Evolutionary conservation across 2,888 invertebrate species (phyloP).

Genomic region (Trachelus troglodyta): DNA sequence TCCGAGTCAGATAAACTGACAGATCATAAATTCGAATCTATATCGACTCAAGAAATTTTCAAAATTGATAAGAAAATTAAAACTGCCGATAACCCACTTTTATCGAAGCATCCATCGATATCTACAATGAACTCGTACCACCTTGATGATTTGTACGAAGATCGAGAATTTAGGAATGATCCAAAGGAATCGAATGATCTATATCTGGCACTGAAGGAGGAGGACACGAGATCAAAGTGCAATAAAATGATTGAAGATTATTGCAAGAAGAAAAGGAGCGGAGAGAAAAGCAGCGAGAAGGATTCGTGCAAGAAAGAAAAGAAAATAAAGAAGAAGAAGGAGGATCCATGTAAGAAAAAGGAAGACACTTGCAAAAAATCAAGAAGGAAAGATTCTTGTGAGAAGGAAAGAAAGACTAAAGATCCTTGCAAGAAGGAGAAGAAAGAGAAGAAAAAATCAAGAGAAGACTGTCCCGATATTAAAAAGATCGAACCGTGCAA

Average conservation of each 20-base stretch:
- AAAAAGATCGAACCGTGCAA: constrained; percentile 20
- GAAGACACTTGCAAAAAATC: constrained; percentile 9
- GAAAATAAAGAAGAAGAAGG: background rate
- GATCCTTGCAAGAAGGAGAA: constrained; percentile 26
- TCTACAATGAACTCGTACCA: background rate
- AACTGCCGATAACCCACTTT: background rate
- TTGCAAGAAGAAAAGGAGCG: constrained; percentile 1
- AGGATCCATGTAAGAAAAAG: background rate
- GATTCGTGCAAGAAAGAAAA: constrained; percentile 4
- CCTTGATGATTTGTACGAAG: constrained; percentile 23
- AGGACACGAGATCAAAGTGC: background rate
- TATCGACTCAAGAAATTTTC: background rate
- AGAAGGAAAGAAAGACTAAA: constrained; percentile 7
- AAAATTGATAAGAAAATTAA: background rate
- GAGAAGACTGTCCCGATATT: background rate
- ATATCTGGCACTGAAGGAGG: background rate
- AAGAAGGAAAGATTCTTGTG: constrained; percentile 19
- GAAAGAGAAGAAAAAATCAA: constrained; percentile 10
- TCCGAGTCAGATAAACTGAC: background rate
- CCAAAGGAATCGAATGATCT: background rate
- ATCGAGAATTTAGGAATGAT: constrained; percentile 1
- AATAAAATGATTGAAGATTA: constrained; percentile 1
- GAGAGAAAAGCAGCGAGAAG: background rate
- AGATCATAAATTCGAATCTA: background rate
- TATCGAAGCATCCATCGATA: background rate